Evolutionary conservation across 1,140 invertebrate species (phyloP).

Genomic region (Neodiprion pinetum): DNA sequence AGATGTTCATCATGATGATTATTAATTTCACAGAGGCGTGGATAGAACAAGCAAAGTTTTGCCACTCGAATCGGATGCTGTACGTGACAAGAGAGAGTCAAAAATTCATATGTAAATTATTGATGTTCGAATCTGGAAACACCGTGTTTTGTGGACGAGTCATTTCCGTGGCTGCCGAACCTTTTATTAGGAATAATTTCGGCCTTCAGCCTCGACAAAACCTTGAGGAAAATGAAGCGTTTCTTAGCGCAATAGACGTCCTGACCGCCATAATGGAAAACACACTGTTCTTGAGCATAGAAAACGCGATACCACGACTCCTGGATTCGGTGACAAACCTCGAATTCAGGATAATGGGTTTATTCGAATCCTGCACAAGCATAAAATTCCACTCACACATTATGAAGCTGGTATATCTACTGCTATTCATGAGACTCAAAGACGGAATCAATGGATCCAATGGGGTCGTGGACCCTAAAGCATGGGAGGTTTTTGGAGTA

Average conservation of each 20-base stretch:
- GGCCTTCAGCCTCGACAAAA: constrained; percentile 59
- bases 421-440: constrained; percentile 51
- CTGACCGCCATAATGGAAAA: constrained; percentile 57
- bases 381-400: constrained; percentile 52
- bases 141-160: constrained; percentile 60
- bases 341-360: constrained; percentile 47
- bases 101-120: constrained; percentile 62
- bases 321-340: constrained; percentile 47
- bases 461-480: constrained; percentile 32
- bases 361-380: constrained; percentile 55
- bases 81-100: constrained; percentile 68
- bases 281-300: constrained; percentile 45
- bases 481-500: constrained; percentile 41
- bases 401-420: constrained; percentile 47
- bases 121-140: constrained; percentile 61
- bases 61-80: constrained; percentile 67
- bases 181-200: constrained; percentile 58
- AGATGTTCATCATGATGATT: neutral
- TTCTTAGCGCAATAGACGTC: constrained; percentile 63
- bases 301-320: constrained; percentile 48
- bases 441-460: constrained; percentile 34
- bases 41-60: constrained; percentile 63
- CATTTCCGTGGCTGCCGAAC: constrained; percentile 57
- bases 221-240: constrained; percentile 60
- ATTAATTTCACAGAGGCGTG: constrained; percentile 51